Evolutionary conservation across 2,888 invertebrate species (phyloP).

Genomic region (Xanthia togata): DNA sequence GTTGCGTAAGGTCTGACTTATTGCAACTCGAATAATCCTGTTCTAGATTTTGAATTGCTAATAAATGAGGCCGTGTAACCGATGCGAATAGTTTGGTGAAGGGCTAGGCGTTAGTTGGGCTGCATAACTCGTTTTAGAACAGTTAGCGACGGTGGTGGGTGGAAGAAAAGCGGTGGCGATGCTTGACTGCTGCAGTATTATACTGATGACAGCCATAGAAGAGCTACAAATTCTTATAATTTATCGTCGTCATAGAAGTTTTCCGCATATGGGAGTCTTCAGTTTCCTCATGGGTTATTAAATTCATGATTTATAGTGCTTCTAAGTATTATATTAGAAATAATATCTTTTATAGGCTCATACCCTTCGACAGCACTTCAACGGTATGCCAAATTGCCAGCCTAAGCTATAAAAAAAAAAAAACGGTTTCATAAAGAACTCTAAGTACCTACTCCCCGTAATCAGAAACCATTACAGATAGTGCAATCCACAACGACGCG

Average conservation of each 20-base stretch:
- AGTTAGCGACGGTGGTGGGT: constrained; percentile 46
- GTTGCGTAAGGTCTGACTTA: constrained; percentile 65
- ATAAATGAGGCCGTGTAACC: constrained; percentile 64
- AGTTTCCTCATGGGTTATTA: constrained; percentile 18
- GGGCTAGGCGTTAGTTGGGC: constrained; percentile 50
- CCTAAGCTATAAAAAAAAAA: constrained; percentile 17
- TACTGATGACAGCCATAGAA: constrained; percentile 16
- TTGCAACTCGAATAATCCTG: constrained; percentile 65
- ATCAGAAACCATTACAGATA: constrained; percentile 61
- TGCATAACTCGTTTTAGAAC: constrained; percentile 50
- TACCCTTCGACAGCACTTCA: neutral
- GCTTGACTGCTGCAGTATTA: constrained; percentile 7
- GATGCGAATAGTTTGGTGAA: constrained; percentile 63
- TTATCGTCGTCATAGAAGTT: neutral
- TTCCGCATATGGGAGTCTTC: neutral
- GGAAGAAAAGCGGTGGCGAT: constrained; percentile 29
- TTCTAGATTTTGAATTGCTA: constrained; percentile 67
- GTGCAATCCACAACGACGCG: too few species aligned
- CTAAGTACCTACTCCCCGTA: constrained; percentile 30
- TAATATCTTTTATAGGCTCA: neutral
- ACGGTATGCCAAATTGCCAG: neutral
- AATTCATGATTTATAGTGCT: constrained; percentile 7
- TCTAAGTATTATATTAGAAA: neutral
- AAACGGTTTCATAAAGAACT: constrained; percentile 36
- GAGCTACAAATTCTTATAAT: constrained; percentile 19